Base-by-base conservation (phyloP, 92 coral and sea anemone species). In the Epizoanthus illoricatus region DNA sequence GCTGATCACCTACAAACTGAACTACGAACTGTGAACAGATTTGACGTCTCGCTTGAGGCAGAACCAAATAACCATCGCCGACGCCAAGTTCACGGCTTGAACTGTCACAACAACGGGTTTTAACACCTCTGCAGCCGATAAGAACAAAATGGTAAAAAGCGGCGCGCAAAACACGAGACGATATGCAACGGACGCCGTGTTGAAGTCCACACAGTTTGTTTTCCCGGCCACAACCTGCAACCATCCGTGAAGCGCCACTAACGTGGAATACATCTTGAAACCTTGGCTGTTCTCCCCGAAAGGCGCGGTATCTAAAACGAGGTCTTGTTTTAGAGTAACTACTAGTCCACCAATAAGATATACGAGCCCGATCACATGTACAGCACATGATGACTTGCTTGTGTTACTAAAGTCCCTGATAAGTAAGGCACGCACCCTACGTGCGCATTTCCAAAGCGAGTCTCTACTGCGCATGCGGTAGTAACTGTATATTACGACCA, bases 151-250 rank as follows among this genome's bases (percentile, higher is more conserved):
- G 5, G 72, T 63, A 42, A 62, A 64, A 15, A 78, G 54, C 10
- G 82, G 82, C 11, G 82, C 82, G 67, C 71, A 78, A 63, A 78
- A 61, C 18, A 78, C 82, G 41, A 78, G 45, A 63, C 82, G 82
- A 78, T 78, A 78, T 19, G 82, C 82, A 36, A 78, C 7, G 16
- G 57, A 78, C 3, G 58, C 45, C 71, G 45, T 49, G 72, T 43
- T 78, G 82, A 78, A 78, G 17, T 19, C 24, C 12, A 78, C 43
- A 19, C 60, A 62, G 61, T 78, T 45, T 12, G 72, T 57, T 42
- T 43, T 64, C 24, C 82, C 82, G 36, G 71, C 72, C 41, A 78
- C 13, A 17, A 78, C 40, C 21, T 62, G 43, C 45, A 78, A 43
- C 82, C 82, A 78, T 9, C 82, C 82, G 42, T 63, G 82, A 33